Conservation (phyloP, 2,888 invertebrate genomes). For the Minunthozetes semirufus region DNA sequence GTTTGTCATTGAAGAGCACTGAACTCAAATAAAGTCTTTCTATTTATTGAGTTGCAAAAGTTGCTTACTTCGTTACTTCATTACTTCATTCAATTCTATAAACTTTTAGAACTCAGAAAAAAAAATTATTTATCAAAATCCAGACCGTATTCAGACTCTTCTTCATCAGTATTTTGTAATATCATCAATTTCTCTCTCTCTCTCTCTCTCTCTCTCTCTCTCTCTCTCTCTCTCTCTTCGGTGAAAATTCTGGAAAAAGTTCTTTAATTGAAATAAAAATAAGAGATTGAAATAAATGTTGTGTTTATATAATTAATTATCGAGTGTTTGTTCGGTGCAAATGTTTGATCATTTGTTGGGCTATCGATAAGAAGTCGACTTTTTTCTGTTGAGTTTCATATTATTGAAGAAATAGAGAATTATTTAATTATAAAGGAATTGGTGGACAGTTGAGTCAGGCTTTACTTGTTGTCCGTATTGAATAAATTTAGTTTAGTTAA, state of each 20-base stretch:
- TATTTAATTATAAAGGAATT: constrained; percentile 19
- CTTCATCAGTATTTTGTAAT: too few relatives aligned
- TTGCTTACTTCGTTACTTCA: too few relatives aligned
- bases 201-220: constrained; percentile 6
- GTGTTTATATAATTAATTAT: constrained; percentile 1
- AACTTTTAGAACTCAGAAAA: background rate
- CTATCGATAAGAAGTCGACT: background rate
- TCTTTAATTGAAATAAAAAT: background rate
- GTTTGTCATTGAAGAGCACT: too few relatives aligned
- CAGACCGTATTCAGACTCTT: background rate
- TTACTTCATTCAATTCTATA: too few relatives aligned
- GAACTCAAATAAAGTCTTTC: too few relatives aligned
- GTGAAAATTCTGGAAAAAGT: background rate
- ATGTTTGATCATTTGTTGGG: background rate
- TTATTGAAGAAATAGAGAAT: background rate
- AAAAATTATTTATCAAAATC: background rate
- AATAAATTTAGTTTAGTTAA: constrained; percentile 14
- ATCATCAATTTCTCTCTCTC: background rate
- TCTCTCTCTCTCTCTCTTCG: background rate
- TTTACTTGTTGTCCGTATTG: background rate
- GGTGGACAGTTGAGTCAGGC: background rate
- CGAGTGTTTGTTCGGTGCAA: background rate
- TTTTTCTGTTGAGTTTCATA: background rate
- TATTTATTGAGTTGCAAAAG: too few relatives aligned
- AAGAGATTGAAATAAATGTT: background rate